Evolutionary conservation across 2,113 vertebrate genomes (phyloP), one percentile per base, ranked within the genome.

Genomic region (Takifugu bimaculatus): DNA sequence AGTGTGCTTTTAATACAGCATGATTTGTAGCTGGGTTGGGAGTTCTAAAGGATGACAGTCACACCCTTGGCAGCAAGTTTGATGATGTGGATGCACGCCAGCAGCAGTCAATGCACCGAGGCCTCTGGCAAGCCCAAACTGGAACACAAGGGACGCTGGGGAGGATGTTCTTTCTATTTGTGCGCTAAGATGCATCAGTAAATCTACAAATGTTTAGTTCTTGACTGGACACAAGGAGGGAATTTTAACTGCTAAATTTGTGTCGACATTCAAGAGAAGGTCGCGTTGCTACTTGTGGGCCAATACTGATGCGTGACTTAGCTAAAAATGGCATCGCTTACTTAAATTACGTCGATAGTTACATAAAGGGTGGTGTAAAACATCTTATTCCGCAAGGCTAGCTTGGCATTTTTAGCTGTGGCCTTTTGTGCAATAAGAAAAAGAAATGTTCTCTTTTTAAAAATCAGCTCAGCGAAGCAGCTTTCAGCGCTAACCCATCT

Each of bases 101-200:
- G 60, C 50, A 65, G 63, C 59, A 70, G 65, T 68, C 77, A 73
- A 60, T 83, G 67, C 47, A 77, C 59, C 69, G 54, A 61, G 60
- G 43, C 62, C 65, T 63, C 44, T 28, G 51, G 53, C 43, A 52
- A 56, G 27, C 60, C 9, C 26, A 57, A 61, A 78, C 25, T 77
- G 68, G 69, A 75, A 73, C 61, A 57, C 68, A 60, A 62, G 55
- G 61, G 66, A 72, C 55, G 43, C 65, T 43, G 54, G 59, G 77
- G 81, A 71, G 70, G 82, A 82, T 75, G 73, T 77, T 76, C 77
- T 84, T 77, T 80, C 74, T 75, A 78, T 84, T 82, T 78, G 53
- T 79, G 77, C 55, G 58, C 26, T 5, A 15, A 26, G 63, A 55
- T 52, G 57, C 15, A 29, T 77, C 70, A 67, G 45, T 47, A 32